Base-by-base conservation (phyloP, 2,113 vertebrate genomes). In the Nansenia antarctica region DNA sequence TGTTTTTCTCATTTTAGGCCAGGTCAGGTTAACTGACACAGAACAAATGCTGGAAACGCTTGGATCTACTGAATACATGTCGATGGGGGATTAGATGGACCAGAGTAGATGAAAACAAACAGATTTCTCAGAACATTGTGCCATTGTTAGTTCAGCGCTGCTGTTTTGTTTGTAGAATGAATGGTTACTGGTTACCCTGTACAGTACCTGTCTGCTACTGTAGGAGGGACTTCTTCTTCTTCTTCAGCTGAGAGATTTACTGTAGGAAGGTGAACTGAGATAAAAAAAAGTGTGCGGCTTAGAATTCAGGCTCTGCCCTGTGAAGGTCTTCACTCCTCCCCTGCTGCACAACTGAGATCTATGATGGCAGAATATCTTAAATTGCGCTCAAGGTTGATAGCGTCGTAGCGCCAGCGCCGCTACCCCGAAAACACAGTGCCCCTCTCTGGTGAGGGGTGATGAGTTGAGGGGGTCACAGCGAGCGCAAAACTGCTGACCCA, bases 221-320 rank as follows among this genome's bases (percentile, higher is more conserved):
- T 12, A n/a, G n/a, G 52, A 54, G 52, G n/a, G 24, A 11, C 8
- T 1, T 73, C 34, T n/a, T n/a, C n/a, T n/a, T n/a, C n/a, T n/a
- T n/a, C 69, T 53, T 63, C 66, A 15, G 9, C 37, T 29, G 74
- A 72, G 74, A 59, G 61, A 29, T 58, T 5, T 57, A 52, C 65
- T 35, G 70, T 60, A 66, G 68, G 79, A 69, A 68, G 79, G 80
- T 68, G 74, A 85, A 77, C 63, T 67, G 39, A n/a, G n/a, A n/a
- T n/a, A n/a, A 49, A 78, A 63, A 63, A 73, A 65, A 52, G 37
- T 62, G 58, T n/a, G 6, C 9, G 49, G 63, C 53, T 75, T 60
- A 34, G 66, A 35, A 62, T 9, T 72, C 72, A 1, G 66, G 67
- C 70, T 69, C 58, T 76, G 9, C 45, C 20, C n/a, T 77, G 55